A percentile compares a stretch with the other conserved stretches of the same genome.
These are phyloP conservation scores for Mesocentrotus franciscanus DNA, from an alignment of 53 echinoderm and acorn worm species.

Conservation along the genomic window DNA sequence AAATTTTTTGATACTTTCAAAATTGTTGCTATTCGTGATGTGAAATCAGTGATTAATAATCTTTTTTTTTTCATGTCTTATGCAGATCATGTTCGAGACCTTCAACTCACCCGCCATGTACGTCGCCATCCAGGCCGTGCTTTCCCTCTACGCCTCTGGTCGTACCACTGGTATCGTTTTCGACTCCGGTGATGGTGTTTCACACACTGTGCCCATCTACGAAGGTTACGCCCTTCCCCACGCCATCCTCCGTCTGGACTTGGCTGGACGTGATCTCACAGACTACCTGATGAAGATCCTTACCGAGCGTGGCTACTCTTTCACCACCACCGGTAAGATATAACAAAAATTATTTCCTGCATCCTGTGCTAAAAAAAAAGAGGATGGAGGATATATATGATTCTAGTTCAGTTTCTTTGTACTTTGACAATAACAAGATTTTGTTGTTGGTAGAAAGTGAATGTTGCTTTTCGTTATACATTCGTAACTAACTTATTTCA, in stretches of 20 bases:
- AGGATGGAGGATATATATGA: no score
- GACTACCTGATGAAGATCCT: slow-evolving; percentile 82
- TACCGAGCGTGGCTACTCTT: slow-evolving; percentile 80
- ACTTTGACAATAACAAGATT: no score
- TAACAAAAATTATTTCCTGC: not conserved
- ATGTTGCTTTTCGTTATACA: not conserved
- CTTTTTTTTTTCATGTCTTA: not conserved
- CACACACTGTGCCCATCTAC: slow-evolving; percentile 83
- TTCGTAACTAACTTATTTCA: not conserved
- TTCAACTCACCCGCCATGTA: slow-evolving; percentile 77
- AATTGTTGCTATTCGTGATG: not conserved
- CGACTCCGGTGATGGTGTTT: slow-evolving; percentile 83
- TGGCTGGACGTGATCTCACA: slow-evolving; percentile 73
- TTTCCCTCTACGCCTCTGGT: slow-evolving; percentile 80
- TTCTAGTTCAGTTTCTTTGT: no score
- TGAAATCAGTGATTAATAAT: not conserved
- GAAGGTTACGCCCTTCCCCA: slow-evolving; percentile 83
- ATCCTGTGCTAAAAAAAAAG: no score
- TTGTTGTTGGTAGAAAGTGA: no score
- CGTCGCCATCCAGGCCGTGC: slow-evolving; percentile 78
- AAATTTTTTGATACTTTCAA: no score
- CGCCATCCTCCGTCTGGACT: slow-evolving; percentile 80
- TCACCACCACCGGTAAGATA: slow-evolving; percentile 76
- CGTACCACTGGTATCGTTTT: slow-evolving; percentile 84
- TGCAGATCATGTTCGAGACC: slow-evolving; percentile 77